A percentile compares a stretch with the other conserved stretches of the same genome.
Conservation (phyloP, 1,140 invertebrate genomes). For the Drosophila mauritiana region DNA sequence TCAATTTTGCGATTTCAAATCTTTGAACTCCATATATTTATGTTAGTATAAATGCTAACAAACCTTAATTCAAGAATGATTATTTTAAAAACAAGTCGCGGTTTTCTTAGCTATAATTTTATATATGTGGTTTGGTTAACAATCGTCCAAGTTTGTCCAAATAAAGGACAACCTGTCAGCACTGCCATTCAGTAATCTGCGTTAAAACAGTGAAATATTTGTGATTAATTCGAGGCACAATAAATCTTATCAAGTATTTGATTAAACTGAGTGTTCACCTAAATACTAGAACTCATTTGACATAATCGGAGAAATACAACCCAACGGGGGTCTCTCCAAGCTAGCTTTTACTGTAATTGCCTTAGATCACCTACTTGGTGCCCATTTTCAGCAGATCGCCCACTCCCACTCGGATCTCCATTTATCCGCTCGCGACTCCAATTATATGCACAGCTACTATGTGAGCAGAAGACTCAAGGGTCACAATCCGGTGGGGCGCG, state of each 20-base stretch:
- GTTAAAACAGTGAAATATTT: slow-evolving; percentile 15
- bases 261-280: background rate
- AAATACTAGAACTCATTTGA: background rate
- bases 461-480: background rate
- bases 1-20: background rate
- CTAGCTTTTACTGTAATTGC: background rate
- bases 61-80: too few species aligned
- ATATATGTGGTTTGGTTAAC: too few species aligned
- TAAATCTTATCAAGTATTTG: slow-evolving; percentile 13
- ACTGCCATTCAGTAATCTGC: background rate
- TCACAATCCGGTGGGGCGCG: background rate
- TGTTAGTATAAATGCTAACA: too few species aligned
- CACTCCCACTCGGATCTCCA: slow-evolving; percentile 60
- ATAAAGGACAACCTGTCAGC: background rate
- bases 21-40: background rate
- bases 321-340: background rate
- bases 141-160: background rate
- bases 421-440: slow-evolving; percentile 6
- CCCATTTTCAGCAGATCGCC: slow-evolving; percentile 60
- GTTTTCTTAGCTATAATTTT: too few species aligned
- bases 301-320: background rate
- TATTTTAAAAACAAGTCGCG: too few species aligned
- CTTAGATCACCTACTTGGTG: slow-evolving; percentile 57
- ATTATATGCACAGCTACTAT: background rate
- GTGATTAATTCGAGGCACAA: slow-evolving; percentile 14